Evolutionary conservation across 2,888 invertebrate species (phyloP).

Genomic region (Sipunculus nudus): DNA sequence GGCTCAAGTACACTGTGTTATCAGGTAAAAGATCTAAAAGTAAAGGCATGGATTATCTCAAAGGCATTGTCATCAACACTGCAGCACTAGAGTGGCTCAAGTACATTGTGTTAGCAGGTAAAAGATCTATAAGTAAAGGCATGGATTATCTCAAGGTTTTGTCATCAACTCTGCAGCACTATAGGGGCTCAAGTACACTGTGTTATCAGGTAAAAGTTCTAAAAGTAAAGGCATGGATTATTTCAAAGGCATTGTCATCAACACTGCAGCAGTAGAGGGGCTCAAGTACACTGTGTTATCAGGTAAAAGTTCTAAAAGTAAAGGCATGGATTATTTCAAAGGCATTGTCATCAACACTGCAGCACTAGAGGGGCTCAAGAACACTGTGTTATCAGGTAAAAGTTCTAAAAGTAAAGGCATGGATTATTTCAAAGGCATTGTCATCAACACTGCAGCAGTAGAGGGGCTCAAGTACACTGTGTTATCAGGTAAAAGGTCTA

Average conservation of each 20-base stretch:
- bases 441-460: constrained; percentile 66
- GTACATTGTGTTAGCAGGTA: constrained; percentile 73
- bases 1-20: constrained; percentile 74
- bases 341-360: constrained; percentile 55
- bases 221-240: constrained; percentile 74
- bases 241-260: constrained; percentile 63
- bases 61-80: constrained; percentile 51
- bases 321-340: constrained; percentile 73
- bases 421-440: constrained; percentile 70
- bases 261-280: constrained; percentile 70
- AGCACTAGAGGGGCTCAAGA: constrained; percentile 74
- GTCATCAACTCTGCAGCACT: too few relatives aligned
- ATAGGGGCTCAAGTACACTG: too few relatives aligned
- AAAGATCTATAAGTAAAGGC: too few relatives aligned
- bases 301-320: too few relatives aligned
- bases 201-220: too few relatives aligned
- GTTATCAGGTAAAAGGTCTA: constrained; percentile 72
- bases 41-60: constrained; percentile 73
- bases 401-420: constrained; percentile 73
- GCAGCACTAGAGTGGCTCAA: constrained; percentile 73
- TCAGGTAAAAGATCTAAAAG: constrained; percentile 69
- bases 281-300: constrained; percentile 74
- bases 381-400: constrained; percentile 73
- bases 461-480: constrained; percentile 75
- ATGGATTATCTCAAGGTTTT: too few relatives aligned